Conservation (phyloP, 1,140 invertebrate species). For the Battus philenor region DNA sequence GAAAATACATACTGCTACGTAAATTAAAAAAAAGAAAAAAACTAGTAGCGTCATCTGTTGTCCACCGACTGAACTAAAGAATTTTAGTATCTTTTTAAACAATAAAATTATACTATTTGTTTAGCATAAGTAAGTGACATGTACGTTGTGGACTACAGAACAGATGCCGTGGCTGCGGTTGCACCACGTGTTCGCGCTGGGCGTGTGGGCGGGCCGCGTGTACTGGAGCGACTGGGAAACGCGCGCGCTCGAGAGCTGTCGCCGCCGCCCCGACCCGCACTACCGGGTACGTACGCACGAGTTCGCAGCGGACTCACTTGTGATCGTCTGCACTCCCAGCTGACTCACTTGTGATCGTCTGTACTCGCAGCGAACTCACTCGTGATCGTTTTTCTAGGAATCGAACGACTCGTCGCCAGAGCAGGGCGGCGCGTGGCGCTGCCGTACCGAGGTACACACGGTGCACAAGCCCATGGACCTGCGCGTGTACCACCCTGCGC, state of each 20-base stretch:
- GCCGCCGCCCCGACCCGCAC: slow-evolving; percentile 77
- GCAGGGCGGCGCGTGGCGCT: slow-evolving; percentile 55
- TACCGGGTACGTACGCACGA: slow-evolving; percentile 28
- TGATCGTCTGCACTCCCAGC: no score
- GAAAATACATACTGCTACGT: no score
- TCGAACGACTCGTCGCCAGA: slow-evolving; percentile 45
- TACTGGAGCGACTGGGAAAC: slow-evolving; percentile 97
- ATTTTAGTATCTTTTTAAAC: no score
- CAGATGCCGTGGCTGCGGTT: slow-evolving; percentile 79
- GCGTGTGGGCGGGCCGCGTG: slow-evolving; percentile 89
- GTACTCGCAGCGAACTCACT: no score
- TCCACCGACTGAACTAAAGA: no score
- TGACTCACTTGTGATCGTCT: no score
- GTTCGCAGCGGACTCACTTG: no score
- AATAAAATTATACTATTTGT: no score
- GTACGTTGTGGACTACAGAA: no score
- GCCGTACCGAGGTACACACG: slow-evolving; percentile 81
- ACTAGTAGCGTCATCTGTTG: no score
- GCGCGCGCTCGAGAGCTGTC: slow-evolving; percentile 89
- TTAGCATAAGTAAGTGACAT: no score
- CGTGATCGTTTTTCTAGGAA: slow-evolving; percentile 30
- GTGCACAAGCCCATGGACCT: slow-evolving; percentile 93
- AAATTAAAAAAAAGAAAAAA: no score
- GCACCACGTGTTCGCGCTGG: slow-evolving; percentile 92
- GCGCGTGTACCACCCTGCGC: slow-evolving; percentile 86